A percentile compares a stretch with the other conserved stretches of the same genome.
phyloP scores from a whole-genome alignment of 2,888 invertebrate genomes.

The Hermodice carunculata region DNA sequence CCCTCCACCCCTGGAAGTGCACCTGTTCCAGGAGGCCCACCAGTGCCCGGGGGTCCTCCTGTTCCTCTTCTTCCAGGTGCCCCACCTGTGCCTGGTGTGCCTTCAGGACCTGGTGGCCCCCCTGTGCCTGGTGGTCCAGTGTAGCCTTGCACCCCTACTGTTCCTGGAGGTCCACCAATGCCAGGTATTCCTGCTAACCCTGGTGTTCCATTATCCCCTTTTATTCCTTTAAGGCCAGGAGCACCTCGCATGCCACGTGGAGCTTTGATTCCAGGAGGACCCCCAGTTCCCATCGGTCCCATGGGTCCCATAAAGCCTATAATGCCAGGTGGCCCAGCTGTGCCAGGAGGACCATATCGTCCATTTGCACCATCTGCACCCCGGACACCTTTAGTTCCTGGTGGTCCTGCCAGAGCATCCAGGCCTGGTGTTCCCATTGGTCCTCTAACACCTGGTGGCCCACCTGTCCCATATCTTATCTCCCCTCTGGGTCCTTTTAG shows the following conservation, averaged over 20 bases:
- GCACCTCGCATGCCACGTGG: no score
- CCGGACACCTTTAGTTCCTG: constrained; percentile 19
- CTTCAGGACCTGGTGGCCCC: constrained; percentile 42
- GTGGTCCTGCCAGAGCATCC: constrained; percentile 25
- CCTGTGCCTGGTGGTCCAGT: constrained; percentile 29
- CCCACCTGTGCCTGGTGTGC: constrained; percentile 26
- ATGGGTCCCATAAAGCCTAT: constrained; percentile 73
- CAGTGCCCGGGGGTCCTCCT: neutral
- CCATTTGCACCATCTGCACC: constrained; percentile 20
- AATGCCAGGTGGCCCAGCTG: constrained; percentile 30
- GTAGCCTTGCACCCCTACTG: no score
- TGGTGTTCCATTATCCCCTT: no score
- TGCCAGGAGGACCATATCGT: no score
- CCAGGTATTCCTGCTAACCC: no score
- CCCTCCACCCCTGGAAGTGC: constrained; percentile 76
- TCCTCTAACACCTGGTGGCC: constrained; percentile 32
- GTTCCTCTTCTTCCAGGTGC: constrained; percentile 6
- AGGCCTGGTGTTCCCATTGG: constrained; percentile 32
- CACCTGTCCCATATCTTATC: no score
- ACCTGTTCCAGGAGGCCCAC: constrained; percentile 22
- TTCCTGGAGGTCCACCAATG: no score
- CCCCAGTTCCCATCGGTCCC: constrained; percentile 46
- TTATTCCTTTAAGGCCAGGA: constrained; percentile 19
- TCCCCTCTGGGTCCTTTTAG: no score
- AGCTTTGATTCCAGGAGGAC: constrained; percentile 66